Evolutionary conservation across 1,140 invertebrate species (phyloP).

Genomic region (Scaptomyza hsui): DNA sequence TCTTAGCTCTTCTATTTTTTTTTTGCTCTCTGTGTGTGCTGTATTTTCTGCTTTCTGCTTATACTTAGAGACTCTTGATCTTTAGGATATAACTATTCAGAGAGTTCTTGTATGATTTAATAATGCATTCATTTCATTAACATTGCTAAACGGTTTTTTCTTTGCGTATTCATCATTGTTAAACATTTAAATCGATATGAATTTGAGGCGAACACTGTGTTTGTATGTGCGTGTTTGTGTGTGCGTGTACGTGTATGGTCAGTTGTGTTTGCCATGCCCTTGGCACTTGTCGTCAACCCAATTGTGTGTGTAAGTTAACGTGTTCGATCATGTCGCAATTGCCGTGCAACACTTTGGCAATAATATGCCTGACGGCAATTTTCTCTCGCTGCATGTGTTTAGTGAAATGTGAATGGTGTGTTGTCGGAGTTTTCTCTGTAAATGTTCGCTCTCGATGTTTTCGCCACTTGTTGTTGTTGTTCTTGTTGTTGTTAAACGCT

Average conservation of each 20-base stretch:
- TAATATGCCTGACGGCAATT: conserved; percentile 22
- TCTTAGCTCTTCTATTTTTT: not conserved
- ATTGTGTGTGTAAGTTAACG: conserved; percentile 13
- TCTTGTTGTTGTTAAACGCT: conserved; percentile 44
- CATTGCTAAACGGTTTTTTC: not conserved
- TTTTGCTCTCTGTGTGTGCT: conserved; percentile 13
- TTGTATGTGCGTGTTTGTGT: not conserved
- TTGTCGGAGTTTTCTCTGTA: conserved; percentile 20
- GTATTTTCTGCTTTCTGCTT: not conserved
- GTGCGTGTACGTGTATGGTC: not conserved
- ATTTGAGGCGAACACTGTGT: not conserved
- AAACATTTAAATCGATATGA: conserved; percentile 6
- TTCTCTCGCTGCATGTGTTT: not conserved
- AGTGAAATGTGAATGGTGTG: conserved; percentile 17
- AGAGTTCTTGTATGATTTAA: no score
- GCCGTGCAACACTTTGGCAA: conserved; percentile 34
- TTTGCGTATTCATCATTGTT: not conserved
- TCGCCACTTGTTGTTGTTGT: conserved; percentile 31
- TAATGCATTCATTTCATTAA: no score
- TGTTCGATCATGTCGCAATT: conserved; percentile 32
- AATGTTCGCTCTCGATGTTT: conserved; percentile 20
- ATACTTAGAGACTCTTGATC: no score
- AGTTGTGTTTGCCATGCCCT: conserved; percentile 9
- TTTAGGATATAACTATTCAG: no score
- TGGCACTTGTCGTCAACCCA: conserved; percentile 13